Evolutionary conservation across 2,888 invertebrate species (phyloP), one percentile per base, ranked within the genome.

Genomic region (Allygus modestus): DNA sequence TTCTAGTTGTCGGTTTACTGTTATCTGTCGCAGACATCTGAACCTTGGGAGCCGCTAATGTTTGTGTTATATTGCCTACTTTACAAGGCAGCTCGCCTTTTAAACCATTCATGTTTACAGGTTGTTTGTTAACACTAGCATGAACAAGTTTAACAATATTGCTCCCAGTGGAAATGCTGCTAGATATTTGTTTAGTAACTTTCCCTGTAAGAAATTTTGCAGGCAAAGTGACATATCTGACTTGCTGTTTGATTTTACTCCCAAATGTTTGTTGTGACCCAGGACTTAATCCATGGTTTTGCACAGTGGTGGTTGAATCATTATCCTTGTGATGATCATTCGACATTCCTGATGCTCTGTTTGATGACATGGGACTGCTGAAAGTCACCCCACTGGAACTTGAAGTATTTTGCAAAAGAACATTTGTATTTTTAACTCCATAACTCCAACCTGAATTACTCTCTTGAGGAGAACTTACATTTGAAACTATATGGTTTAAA

Each of bases 211-310:
- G 65, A 65, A 65, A 65, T 65, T 65, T 65, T 20, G 65, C 65
- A 15, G 65, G 65, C 12, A 65, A 28, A 65, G 26, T 28, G 9
- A 65, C 54, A 54, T 54, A 54, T 23, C 54, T 54, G 23, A 54
- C 11, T 54, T 54, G 54, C 5, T 54, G 23, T 54, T 54, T 54
- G 9, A 54, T 54, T 23, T 54, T 7, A 54, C 23, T 54, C 4
- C 54, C 54, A 54, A 54, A 54, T 23, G 20, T 23, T 54, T 20
- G 5, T 54, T 54, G 54, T 7, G 23, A 1, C 4, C 20, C 23
- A 23, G 11, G 1, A 23, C 23, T 54, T 11, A 17, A 17, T 11
- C 51, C 51, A 23, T 23, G 20, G 15, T 23, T 54, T 23, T 54
- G 54, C 23, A 15, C 7, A 15, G 23, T 5, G 1, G 23, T 23